Percentiles rank a stretch among this genome's conserved stretches.
Evolutionary conservation across 2,113 vertebrate genomes (phyloP).

Genomic region (Daubentonia madagascariensis): DNA sequence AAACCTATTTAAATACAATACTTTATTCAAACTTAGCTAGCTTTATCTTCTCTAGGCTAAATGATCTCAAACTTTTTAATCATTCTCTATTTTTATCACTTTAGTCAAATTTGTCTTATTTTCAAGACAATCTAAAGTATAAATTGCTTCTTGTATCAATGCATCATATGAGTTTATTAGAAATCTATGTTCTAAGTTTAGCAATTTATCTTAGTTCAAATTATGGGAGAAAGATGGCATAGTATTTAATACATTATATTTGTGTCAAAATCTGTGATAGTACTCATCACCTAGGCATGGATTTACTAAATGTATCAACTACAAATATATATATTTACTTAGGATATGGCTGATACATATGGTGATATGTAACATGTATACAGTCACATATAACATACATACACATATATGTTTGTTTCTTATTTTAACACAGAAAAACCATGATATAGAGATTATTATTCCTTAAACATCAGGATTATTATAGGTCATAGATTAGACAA

Average conservation of each 20-base stretch:
- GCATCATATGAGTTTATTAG: background rate
- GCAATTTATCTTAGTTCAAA: background rate
- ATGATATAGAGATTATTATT: background rate
- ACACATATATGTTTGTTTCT: background rate
- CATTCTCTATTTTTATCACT: slow-evolving; percentile 8
- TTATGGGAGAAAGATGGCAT: background rate
- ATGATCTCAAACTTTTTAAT: background rate
- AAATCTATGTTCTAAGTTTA: background rate
- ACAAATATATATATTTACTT: background rate
- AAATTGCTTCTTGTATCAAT: background rate
- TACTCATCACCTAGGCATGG: background rate
- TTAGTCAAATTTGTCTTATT: background rate
- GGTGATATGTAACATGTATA: background rate
- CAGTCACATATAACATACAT: background rate
- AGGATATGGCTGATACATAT: background rate
- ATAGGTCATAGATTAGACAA: background rate
- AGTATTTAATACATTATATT: background rate
- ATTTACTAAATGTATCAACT: background rate
- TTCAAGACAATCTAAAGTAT: background rate
- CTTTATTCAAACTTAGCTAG: background rate
- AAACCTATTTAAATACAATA: background rate
- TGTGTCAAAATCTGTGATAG: background rate
- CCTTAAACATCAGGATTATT: background rate
- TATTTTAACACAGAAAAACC: background rate
- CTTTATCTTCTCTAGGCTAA: background rate